Percentiles rank a stretch among this genome's conserved stretches.
These are phyloP conservation scores for Planococcus citri DNA, from an alignment of 1,140 invertebrate genomes.

Conservation along the genomic window DNA sequence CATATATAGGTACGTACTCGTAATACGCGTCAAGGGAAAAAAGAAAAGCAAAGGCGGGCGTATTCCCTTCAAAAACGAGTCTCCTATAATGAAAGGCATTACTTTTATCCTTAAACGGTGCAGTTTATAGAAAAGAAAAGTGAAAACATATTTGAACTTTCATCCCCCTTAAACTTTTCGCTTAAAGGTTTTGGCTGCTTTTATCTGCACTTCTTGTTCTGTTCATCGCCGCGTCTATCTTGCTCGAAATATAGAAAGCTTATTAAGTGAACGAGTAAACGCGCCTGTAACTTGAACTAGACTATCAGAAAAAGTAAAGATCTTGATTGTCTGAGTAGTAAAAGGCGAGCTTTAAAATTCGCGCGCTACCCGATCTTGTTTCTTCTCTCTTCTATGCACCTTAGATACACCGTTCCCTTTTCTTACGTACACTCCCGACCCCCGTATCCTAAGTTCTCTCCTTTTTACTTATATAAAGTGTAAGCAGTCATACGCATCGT, in stretches of 20 bases:
- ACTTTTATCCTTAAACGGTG: constrained; percentile 6
- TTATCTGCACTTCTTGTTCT: background rate
- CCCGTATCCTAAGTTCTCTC: background rate
- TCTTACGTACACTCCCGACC: background rate
- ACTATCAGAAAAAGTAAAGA: constrained; percentile 7
- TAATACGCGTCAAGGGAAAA: no score
- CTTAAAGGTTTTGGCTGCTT: background rate
- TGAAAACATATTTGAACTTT: constrained; percentile 8
- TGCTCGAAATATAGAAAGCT: background rate
- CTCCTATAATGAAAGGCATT: background rate
- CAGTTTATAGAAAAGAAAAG: constrained; percentile 7
- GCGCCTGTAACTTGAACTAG: background rate
- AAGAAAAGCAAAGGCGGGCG: background rate
- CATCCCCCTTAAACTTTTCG: constrained; percentile 6
- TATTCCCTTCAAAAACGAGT: background rate
- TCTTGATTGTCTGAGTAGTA: background rate
- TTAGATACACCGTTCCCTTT: no score
- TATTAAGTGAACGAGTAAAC: background rate
- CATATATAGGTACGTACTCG: no score
- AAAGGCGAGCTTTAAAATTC: background rate
- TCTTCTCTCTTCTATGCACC: no score
- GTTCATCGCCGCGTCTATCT: background rate
- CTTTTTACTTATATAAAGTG: background rate
- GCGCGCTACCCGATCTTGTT: background rate
- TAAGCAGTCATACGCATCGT: constrained; percentile 17